These are phyloP conservation scores for Habroteleia sp. DNA, from an alignment of 2,888 invertebrate species.

Conservation along the genomic window DNA sequence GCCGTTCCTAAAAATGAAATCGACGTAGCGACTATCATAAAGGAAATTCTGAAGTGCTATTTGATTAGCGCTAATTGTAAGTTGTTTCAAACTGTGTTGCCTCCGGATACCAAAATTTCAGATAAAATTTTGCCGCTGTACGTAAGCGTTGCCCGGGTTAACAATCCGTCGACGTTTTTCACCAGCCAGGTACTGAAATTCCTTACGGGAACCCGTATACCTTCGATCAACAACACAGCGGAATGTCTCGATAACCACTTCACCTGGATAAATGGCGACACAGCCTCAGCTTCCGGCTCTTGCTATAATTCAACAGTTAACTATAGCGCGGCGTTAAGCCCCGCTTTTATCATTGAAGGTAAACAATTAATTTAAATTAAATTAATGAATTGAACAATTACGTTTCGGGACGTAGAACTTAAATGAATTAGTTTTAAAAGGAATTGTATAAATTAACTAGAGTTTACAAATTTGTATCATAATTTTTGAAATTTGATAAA, in stretches of 20 bases:
- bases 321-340: slow-evolving; percentile 88
- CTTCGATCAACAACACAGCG: slow-evolving; percentile 81
- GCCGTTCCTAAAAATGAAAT: slow-evolving; percentile 72
- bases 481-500: too few relatives aligned
- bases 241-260: slow-evolving; percentile 77
- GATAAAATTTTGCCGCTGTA: slow-evolving; percentile 83
- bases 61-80: slow-evolving; percentile 87
- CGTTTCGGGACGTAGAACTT: too few relatives aligned
- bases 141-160: slow-evolving; percentile 84
- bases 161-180: slow-evolving; percentile 82
- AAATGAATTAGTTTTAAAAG: too few relatives aligned
- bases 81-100: slow-evolving; percentile 83
- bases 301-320: slow-evolving; percentile 89
- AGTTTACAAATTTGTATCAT: too few relatives aligned
- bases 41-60: slow-evolving; percentile 89
- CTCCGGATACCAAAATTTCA: slow-evolving; percentile 81
- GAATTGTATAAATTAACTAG: background rate
- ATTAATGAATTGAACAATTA: background rate
- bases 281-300: too few relatives aligned
- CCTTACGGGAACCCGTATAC: slow-evolving; percentile 83
- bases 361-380: slow-evolving; percentile 6
- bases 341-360: slow-evolving; percentile 90
- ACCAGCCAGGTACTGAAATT: slow-evolving; percentile 85
- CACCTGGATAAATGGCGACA: slow-evolving; percentile 86
- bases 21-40: slow-evolving; percentile 64